Evolutionary conservation across 1,140 invertebrate species (phyloP), one percentile per base, ranked within the genome.

Genomic region (Brachionus plicatilis): DNA sequence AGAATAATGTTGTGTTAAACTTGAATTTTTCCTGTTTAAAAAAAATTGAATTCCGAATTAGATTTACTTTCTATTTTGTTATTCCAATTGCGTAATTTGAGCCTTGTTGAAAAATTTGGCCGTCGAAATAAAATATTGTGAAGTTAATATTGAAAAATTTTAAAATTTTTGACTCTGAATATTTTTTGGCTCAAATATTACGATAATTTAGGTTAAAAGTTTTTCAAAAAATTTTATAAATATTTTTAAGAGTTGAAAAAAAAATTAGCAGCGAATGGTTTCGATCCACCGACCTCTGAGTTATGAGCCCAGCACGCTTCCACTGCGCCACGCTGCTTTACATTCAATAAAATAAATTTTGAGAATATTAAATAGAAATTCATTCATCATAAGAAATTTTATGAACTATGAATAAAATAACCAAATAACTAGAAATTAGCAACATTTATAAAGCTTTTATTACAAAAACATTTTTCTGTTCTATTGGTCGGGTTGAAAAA

Each of bases 251-350:
- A 47, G 5, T 50, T 50, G 0, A 66, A 66, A 70, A 70, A 78
- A 47, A 43, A 68, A 78, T 87, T 94, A 95, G 93, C 94, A 95
- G 94, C 94, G 93, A 93, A 93, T 94, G 93, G 94, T 95, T 95
- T 95, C 94, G 94, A 95, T 95, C 94, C 93, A 94, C 93, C 93
- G 94, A 95, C 94, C 94, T 95, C 93, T 95, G 94, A 94, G 94
- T 95, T 95, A 95, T 95, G 94, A 94, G 94, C 94, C 94, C 94
- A 95, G 94, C 94, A 95, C 94, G 94, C 94, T 95, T 94, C 94
- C 94, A 94, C 94, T 95, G 94, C 94, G 94, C 94, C 94, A 95
- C 94, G 94, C 94, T 96, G 94, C 93, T 94, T 41, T 24, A 29
- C 2, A 14, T n/a, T 2, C 3, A 17, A 37, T 7, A 37, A 0